Evolutionary conservation across 2,797 vertebrate species (phyloP).

Genomic region (Pipistrellus pygmaeus): DNA sequence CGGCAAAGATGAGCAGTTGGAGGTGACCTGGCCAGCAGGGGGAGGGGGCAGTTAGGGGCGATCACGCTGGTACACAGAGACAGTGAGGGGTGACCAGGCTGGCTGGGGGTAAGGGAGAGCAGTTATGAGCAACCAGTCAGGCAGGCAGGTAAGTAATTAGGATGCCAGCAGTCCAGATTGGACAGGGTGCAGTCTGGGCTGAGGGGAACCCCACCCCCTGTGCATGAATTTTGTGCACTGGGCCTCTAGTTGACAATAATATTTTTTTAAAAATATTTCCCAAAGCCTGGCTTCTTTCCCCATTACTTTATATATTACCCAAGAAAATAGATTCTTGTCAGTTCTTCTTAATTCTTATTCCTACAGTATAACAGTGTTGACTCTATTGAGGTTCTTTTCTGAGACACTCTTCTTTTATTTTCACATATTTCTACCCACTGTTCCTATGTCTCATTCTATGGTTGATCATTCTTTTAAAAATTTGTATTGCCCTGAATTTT

Average conservation of each 20-base stretch:
- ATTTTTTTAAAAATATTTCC: not conserved
- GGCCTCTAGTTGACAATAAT: not conserved
- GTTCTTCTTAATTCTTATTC: not conserved
- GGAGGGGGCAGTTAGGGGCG: too few relatives aligned
- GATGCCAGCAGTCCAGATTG: too few relatives aligned
- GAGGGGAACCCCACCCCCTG: too few relatives aligned
- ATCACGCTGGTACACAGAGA: too few relatives aligned
- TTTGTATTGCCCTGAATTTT: not conserved
- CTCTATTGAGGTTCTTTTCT: not conserved
- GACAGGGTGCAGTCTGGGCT: too few relatives aligned
- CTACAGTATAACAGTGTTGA: not conserved
- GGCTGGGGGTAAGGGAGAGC: too few relatives aligned
- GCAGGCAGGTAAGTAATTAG: too few relatives aligned
- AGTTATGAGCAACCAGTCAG: too few relatives aligned
- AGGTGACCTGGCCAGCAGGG: too few relatives aligned
- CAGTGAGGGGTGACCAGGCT: too few relatives aligned
- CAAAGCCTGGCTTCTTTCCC: not conserved
- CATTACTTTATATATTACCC: not conserved
- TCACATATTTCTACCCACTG: not conserved
- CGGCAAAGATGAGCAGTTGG: too few relatives aligned
- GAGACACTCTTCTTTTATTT: not conserved
- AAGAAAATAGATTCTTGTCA: not conserved
- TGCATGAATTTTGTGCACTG: too few relatives aligned
- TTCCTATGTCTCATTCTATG: not conserved
- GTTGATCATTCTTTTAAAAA: not conserved